Conservation (phyloP, 2,888 invertebrate genomes). For the Caenorhabditis sp. region DNA sequence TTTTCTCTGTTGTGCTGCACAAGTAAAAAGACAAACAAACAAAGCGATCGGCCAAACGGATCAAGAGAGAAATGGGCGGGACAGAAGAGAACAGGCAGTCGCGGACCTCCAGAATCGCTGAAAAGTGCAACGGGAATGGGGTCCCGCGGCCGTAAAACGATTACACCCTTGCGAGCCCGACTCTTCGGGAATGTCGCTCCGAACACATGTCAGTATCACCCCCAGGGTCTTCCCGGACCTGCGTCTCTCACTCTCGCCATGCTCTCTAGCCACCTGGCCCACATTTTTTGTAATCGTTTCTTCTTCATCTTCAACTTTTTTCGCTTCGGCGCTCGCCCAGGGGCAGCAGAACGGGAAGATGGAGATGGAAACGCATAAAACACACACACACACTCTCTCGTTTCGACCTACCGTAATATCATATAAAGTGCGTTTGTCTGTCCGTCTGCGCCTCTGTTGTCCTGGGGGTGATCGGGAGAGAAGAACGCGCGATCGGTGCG, state of each 20-base stretch:
- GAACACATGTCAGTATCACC: constrained; percentile 64
- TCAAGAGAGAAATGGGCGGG: background rate
- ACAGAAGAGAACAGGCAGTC: too few relatives aligned
- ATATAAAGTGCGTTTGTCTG: constrained; percentile 40
- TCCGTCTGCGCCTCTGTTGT: constrained; percentile 2
- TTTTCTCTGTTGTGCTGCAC: background rate
- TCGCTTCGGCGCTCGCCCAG: background rate
- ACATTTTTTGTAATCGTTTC: constrained; percentile 53
- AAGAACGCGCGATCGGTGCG: constrained; percentile 24
- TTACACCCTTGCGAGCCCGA: constrained; percentile 34
- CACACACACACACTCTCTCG: constrained; percentile 39
- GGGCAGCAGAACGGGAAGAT: constrained; percentile 16
- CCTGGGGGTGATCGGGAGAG: constrained; percentile 39
- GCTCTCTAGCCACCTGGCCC: constrained; percentile 22
- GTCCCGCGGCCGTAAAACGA: constrained; percentile 21
- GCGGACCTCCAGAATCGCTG: constrained; percentile 18
- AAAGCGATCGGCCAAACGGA: constrained; percentile 5
- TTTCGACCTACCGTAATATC: constrained; percentile 28
- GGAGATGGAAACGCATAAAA: constrained; percentile 33
- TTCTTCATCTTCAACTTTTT: constrained; percentile 17
- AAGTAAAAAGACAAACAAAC: constrained; percentile 25
- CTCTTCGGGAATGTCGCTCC: background rate
- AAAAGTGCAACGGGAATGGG: constrained; percentile 32
- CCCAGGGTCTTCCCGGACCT: constrained; percentile 37
- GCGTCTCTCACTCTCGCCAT: constrained; percentile 16